These are phyloP conservation scores for Melipona beecheii DNA, from an alignment of 2,888 invertebrate species.

Conservation along the genomic window DNA sequence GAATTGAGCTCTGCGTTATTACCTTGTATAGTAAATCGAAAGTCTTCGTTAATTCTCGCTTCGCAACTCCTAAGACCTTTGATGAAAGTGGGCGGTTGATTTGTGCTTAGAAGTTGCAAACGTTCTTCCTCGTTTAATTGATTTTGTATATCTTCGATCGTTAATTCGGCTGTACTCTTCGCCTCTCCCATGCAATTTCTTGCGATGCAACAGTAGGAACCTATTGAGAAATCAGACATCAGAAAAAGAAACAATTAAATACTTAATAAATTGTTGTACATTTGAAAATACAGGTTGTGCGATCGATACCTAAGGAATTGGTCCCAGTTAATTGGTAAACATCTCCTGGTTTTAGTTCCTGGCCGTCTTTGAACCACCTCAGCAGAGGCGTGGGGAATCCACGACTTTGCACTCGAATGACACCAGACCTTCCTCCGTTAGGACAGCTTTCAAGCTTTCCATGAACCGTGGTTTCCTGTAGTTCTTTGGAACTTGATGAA, in stretches of 20 bases:
- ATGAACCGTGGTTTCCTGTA: constrained; percentile 95
- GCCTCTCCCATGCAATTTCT: constrained; percentile 96
- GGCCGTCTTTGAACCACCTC: constrained; percentile 96
- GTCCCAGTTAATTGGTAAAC: constrained; percentile 96
- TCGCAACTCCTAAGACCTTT: constrained; percentile 93
- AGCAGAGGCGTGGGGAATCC: constrained; percentile 95
- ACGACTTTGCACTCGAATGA: constrained; percentile 97
- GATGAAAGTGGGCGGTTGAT: constrained; percentile 93
- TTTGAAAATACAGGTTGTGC: background rate
- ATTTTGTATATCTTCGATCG: constrained; percentile 95
- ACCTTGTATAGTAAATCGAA: constrained; percentile 93
- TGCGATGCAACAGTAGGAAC: constrained; percentile 95
- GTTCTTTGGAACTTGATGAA: constrained; percentile 92
- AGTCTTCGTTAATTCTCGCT: constrained; percentile 92
- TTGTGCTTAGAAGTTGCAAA: constrained; percentile 89
- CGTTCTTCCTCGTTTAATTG: constrained; percentile 95
- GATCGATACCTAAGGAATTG: constrained; percentile 89
- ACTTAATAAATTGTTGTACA: background rate
- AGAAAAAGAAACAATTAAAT: background rate
- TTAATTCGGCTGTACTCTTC: constrained; percentile 93
- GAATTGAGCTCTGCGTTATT: constrained; percentile 52
- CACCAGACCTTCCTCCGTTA: constrained; percentile 96
- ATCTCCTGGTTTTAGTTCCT: constrained; percentile 95
- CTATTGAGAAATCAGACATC: constrained; percentile 67
- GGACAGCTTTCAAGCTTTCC: constrained; percentile 94